Base-by-base conservation (phyloP, 2,797 vertebrate genomes). In the Sebastes alutus region DNA sequence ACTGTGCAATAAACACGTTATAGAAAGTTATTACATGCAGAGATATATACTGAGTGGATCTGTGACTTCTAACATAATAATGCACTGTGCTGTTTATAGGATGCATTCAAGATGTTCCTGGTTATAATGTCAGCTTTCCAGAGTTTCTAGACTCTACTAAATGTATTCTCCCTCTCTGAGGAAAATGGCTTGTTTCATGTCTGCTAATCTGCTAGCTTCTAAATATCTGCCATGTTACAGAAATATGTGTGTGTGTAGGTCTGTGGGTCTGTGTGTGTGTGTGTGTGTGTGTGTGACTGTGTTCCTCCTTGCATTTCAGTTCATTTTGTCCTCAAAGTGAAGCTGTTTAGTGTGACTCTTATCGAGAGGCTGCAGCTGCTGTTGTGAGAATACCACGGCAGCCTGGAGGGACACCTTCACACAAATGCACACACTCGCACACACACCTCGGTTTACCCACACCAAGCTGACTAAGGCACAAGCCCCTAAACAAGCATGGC, bases 331-430 rank as follows among this genome's bases (percentile, higher is more conserved):
- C 81, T 91, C 88, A 93, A 92, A 93, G 91, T 92, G 71, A 87
- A 91, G 80, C 86, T 75, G 70, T 87, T 91, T 77, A 78, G 75
- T 87, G 59, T 12, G 74, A 76, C 85, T 90, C 94, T 96, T 96
- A 96, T 96, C 95, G 77, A 89, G 68, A 74, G 63, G 61, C 89
- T 88, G 90, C 96, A 91, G 94, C 93, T 94, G 93, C 84, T 91
- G 88, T 82, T 89, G 81, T 84, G 84, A 83, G 87, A 89, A 89
- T 68, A 75, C 78, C 76, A 70, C 5, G 18, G 81, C 75, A 72
- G 87, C 77, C 85, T 80, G 20, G 22, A 90, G 78, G 78, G 85
- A 89, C 85, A 79, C 79, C 68, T 87, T 80, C 85, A 83, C 82
- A 87, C 82, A 81, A 16, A 67, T 16, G 10, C 67, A 79, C 60